A percentile compares a stretch with the other conserved stretches of the same genome.
phyloP scores from a whole-genome alignment of 2,113 vertebrate genomes.

The Lampris megalopsis region DNA sequence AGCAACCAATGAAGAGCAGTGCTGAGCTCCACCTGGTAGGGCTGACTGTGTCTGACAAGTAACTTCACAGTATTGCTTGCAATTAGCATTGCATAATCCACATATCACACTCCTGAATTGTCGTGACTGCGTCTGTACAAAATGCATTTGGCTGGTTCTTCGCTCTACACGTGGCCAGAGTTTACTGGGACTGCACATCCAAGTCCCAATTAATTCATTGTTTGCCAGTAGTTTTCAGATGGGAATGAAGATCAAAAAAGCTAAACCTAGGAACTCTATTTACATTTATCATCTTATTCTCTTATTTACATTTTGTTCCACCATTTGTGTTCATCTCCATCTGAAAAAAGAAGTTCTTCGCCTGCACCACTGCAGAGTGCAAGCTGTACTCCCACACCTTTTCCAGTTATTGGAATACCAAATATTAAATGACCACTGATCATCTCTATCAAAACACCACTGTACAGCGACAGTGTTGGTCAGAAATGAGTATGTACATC shows the following conservation, averaged over 20 bases:
- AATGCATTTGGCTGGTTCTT: slow-evolving; percentile 14
- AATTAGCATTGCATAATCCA: slow-evolving; percentile 46
- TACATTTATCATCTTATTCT: slow-evolving; percentile 68
- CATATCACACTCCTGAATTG: slow-evolving; percentile 8
- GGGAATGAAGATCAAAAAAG: slow-evolving; percentile 39
- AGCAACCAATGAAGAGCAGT: background rate
- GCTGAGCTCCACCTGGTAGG: too few species aligned
- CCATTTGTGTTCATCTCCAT: slow-evolving; percentile 23
- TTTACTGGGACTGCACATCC: slow-evolving; percentile 11
- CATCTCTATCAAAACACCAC: background rate
- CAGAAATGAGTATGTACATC: background rate
- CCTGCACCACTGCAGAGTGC: background rate
- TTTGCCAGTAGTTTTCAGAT: slow-evolving; percentile 22
- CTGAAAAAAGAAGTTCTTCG: slow-evolving; percentile 24
- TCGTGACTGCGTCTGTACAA: slow-evolving; percentile 27
- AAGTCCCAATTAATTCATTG: slow-evolving; percentile 1
- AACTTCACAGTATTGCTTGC: slow-evolving; percentile 50
- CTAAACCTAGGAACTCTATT: slow-evolving; percentile 66
- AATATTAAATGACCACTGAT: background rate
- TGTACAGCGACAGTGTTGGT: background rate
- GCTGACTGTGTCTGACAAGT: background rate
- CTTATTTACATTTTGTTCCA: slow-evolving; percentile 73
- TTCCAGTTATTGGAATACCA: slow-evolving; percentile 3
- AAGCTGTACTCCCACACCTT: background rate
- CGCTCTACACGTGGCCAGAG: slow-evolving; percentile 15